These are phyloP conservation scores for Scophthalmus maximus DNA, from an alignment of 2,113 vertebrate genomes.

Conservation along the genomic window DNA sequence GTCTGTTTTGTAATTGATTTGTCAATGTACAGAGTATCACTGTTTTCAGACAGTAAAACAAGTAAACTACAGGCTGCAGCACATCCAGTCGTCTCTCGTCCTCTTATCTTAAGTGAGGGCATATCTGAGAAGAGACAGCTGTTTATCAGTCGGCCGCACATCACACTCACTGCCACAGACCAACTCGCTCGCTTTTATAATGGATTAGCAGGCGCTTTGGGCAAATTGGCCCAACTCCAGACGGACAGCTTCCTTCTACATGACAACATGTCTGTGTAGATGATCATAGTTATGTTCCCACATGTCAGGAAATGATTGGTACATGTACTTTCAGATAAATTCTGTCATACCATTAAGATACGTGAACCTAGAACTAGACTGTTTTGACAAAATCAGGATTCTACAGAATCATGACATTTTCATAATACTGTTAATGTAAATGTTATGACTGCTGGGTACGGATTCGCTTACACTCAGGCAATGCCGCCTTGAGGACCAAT, in stretches of 20 bases:
- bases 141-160: constrained; percentile 64
- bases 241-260: constrained; percentile 1
- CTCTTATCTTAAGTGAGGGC: constrained; percentile 24
- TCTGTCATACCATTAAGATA: background rate
- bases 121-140: constrained; percentile 63
- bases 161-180: constrained; percentile 29
- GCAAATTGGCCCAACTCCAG: constrained; percentile 21
- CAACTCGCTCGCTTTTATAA: constrained; percentile 14
- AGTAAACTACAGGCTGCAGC: background rate
- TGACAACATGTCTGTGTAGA: background rate
- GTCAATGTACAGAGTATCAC: background rate
- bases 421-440: too few relatives aligned
- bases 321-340: background rate
- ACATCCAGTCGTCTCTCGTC: background rate
- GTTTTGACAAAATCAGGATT: background rate
- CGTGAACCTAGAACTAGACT: background rate
- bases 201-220: constrained; percentile 36
- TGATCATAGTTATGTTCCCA: background rate
- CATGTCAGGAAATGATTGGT: constrained; percentile 11
- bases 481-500: too few relatives aligned
- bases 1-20: background rate
- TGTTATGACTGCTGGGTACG: too few relatives aligned
- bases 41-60: background rate
- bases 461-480: too few relatives aligned
- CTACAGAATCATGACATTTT: too few relatives aligned